Evolutionary conservation across 2,797 vertebrate species (phyloP), one percentile per base, ranked within the genome.

Genomic region (Enteromius radiatus): DNA sequence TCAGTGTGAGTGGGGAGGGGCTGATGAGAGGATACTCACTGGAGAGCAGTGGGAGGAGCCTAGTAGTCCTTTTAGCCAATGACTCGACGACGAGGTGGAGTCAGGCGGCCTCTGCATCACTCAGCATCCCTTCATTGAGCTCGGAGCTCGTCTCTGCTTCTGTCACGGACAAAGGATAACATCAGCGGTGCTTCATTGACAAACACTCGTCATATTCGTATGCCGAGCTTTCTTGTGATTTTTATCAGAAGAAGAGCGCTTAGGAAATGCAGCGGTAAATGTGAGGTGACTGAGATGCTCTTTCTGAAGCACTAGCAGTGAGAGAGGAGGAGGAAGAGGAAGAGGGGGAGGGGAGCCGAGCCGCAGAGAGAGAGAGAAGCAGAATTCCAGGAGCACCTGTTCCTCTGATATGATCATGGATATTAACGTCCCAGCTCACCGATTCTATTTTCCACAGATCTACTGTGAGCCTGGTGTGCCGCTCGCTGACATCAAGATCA

Each of bases 361-460:
- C 81, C 38, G 38, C 78, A 86, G 77, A 26, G 52, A 19, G 56
- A 64, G 45, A 68, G 70, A 33, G 80, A 26, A 36, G 11, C 54
- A 61, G 71, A 41, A 19, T 15, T 63, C 81, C 70, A 4, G 28
- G 26, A 80, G 68, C 73, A 88, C 79, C 83, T 82, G 87, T 79
- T 87, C 47, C 74, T 87, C 85, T 78, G 87, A 67, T 88, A 81
- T 80, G 81, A 33, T 82, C 85, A 95, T 95, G 94, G 94, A 95
- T 78, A 92, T 94, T 90, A 95, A 94, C 89, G 91, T 95, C 5
- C 94, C 94, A 89, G 90, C 93, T 4, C 93, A 95, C n/a, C 92
- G 92, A 14, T 94, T 94, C 82, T 94, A 92, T 90, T 94, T 95
- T 88, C 93, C 93, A 15, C 93, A 93, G 86, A 93, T 95, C 89